Base-by-base conservation (phyloP, 2,888 invertebrate species). In the Perdita meconis region DNA sequence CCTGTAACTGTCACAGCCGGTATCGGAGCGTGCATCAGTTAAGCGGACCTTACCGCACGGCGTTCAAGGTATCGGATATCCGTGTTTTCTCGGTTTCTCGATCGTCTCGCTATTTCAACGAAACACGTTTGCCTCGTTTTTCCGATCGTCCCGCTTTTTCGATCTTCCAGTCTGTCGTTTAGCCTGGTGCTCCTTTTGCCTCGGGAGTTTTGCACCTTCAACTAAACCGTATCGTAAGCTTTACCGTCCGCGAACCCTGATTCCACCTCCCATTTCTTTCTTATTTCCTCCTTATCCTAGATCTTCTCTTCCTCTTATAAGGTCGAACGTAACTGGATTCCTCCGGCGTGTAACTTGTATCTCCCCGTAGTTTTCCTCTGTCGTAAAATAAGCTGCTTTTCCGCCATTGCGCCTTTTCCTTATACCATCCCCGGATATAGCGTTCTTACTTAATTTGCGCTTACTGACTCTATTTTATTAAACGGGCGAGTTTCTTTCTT, bases 291-390 rank as follows among this genome's bases (percentile, higher is more conserved):
- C 38, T 56, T 47, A 64, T 56, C 47, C 19, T 13, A 16, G 24
- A 47, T 57, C 36, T 57, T 12, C 36, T 12, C 57, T 24, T 3
- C 13, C 16, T 19, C 6, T 55, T 22, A 16, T 47, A 69, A 50
- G 34, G 19, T 69, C 55, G 61, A 61, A 56, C 24, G 47, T 36
- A 61, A 61, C 40, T 30, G 38, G 56, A 73, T 61, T 47, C 68
- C 55, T 50, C 38, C 10, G 8, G 55, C 55, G 60, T 50, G 40
- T 69, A 69, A 72, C 61, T 69, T 34, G 59, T 44, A 38, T n/a
- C 36, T n/a, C 36, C 3, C 19, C n/a, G 6, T 42, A 12, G 22
- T 38, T 34, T n/a, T 53, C 13, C 30, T 42, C 40, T 13, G 5
- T 40, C 56, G 56, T 22, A 40, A 55, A 55, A 55, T 56, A 47